Evolutionary conservation across 2,888 invertebrate species (phyloP), one percentile per base, ranked within the genome.

Genomic region (Hylaea fasciaria): DNA sequence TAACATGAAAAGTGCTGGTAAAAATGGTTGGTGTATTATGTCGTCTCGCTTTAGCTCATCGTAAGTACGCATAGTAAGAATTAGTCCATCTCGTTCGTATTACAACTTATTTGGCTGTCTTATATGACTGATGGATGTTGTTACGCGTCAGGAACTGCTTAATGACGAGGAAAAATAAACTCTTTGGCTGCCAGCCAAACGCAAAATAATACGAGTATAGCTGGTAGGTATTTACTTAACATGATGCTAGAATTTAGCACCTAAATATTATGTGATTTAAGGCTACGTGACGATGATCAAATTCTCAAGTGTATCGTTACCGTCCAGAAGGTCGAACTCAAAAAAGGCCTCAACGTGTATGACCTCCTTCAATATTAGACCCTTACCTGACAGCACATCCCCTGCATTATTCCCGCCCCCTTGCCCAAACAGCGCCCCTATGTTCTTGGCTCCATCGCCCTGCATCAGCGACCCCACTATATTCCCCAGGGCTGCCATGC

Each of bases 381-480:
- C 10, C 0, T n/a, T 37, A 89, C 93, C 91, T 66, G 93, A 89
- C 9, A 93, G 60, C 29, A 94, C 66, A 56, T 94, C 92, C 0
- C 93, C 93, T 17, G 89, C 83, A 11, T 82, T 83, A 2, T 72
- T 75, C 29, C 77, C 76, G 0, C 83, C 87, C 28, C 72, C 86
- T 32, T 89, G 89, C 64, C 85, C 91, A 55, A 86, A 77, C 68
- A 90, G 72, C 0, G 87, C 76, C 0, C 86, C 88, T 16, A 94
- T 76, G 71, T 94, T 93, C 76, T 94, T 94, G 0, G 93, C 94
- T 28, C 93, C 93, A 54, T 94, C 95, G 0, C 95, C 94, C 70
- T 96, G 95, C 93, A 96, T 93, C 48, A 96, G 91, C 32, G 92
- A 93, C 0, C 94, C 95, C 10, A 96, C 89, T 47, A 96, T 87